These are phyloP conservation scores for Dermolepida albohirtum DNA, from an alignment of 2,888 invertebrate genomes.

Conservation along the genomic window DNA sequence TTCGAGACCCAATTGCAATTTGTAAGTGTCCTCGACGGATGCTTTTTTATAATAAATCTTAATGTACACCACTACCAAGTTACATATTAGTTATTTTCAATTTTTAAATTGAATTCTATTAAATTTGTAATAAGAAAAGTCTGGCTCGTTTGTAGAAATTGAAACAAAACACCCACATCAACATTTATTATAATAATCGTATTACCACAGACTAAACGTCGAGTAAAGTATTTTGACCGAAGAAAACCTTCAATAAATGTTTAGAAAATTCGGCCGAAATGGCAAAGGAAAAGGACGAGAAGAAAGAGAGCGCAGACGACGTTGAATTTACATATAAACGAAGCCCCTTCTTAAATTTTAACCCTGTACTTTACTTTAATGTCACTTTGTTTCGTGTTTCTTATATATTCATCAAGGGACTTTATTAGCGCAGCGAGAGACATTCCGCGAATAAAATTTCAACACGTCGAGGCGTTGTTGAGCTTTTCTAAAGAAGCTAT, in stretches of 20 bases:
- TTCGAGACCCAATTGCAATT: no score
- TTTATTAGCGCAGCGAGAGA: constrained; percentile 57
- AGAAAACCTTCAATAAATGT: not conserved
- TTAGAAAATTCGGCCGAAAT: constrained; percentile 22
- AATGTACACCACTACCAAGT: no score
- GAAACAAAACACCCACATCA: no score
- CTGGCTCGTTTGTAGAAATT: no score
- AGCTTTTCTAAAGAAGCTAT: not conserved
- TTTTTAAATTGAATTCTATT: no score
- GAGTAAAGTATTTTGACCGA: constrained; percentile 5
- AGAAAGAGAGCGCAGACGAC: constrained; percentile 22
- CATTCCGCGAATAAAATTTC: constrained; percentile 49
- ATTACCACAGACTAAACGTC: no score
- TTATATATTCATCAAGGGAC: constrained; percentile 65
- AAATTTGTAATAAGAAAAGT: no score
- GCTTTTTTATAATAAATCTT: no score
- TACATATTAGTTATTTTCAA: no score
- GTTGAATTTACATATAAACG: constrained; percentile 54
- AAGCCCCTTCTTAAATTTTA: constrained; percentile 62
- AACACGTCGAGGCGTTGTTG: constrained; percentile 23
- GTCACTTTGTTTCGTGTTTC: constrained; percentile 64
- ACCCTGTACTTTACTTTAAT: constrained; percentile 61
- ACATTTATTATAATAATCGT: no score
- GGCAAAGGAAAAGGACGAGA: not conserved
- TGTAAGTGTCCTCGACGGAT: no score